A percentile compares a stretch with the other conserved stretches of the same genome.
Conservation (phyloP, 2,113 vertebrate species). For the Alethe diademata region DNA sequence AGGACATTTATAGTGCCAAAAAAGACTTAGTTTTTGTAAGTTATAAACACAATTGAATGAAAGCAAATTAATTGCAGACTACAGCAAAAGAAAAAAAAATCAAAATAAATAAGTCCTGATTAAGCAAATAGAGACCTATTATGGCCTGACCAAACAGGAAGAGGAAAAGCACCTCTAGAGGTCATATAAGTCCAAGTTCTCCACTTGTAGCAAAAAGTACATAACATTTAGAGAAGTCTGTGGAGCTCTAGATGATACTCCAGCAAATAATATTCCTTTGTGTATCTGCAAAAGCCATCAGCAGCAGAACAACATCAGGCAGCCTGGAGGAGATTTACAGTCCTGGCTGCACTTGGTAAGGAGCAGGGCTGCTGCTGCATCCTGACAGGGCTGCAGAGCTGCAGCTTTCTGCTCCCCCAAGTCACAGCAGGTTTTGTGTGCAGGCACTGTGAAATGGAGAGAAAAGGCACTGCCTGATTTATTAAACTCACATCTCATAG, state of each 20-base stretch:
- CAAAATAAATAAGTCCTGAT: neutral
- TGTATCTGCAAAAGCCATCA: conserved; percentile 30
- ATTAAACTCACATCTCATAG: neutral
- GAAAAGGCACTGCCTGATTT: neutral
- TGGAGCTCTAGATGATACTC: neutral
- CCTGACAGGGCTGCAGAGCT: neutral
- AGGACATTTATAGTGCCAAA: neutral
- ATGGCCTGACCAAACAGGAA: neutral
- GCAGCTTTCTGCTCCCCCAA: neutral
- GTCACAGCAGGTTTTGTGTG: neutral
- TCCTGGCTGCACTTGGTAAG: neutral
- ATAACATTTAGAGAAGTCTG: neutral
- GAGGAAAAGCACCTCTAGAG: neutral
- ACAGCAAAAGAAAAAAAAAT: neutral
- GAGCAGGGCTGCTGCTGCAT: neutral
- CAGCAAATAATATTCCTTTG: neutral
- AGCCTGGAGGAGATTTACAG: neutral
- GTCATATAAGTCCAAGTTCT: neutral
- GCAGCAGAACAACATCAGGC: neutral
- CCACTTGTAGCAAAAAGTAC: neutral
- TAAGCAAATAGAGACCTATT: neutral
- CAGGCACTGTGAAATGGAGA: neutral
- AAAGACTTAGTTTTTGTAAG: neutral
- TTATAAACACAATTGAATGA: neutral
- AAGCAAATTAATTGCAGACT: neutral